Evolutionary conservation across 2,797 vertebrate species (phyloP).

Genomic region (Eulemur coronatus): DNA sequence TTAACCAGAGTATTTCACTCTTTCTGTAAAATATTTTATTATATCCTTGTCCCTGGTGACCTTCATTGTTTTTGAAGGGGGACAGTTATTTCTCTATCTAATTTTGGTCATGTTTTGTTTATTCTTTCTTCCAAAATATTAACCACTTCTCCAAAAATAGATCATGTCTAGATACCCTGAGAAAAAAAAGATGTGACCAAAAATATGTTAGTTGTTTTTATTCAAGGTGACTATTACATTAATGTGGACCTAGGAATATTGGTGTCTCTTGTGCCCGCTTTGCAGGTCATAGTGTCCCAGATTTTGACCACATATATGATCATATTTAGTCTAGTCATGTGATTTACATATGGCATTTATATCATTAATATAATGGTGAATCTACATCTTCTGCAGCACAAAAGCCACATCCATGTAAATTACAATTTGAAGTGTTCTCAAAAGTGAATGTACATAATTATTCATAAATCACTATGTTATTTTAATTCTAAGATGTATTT

Average conservation of each 20-base stretch:
- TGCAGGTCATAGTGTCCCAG: background rate
- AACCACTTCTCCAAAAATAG: background rate
- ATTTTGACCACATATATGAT: background rate
- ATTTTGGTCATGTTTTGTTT: background rate
- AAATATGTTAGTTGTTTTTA: background rate
- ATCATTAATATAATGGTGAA: background rate
- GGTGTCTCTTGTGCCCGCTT: background rate
- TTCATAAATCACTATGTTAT: background rate
- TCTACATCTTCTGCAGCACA: background rate
- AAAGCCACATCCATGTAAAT: background rate
- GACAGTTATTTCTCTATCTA: background rate
- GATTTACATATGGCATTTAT: background rate
- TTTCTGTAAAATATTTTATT: background rate
- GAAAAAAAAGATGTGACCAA: background rate
- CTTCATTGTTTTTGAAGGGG: background rate
- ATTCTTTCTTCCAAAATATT: constrained; percentile 43
- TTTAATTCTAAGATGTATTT: constrained; percentile 13
- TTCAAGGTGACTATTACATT: background rate
- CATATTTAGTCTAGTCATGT: background rate
- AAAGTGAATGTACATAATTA: constrained; percentile 2
- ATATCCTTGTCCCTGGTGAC: background rate
- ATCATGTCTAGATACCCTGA: background rate
- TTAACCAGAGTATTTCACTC: background rate
- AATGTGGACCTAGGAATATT: background rate
- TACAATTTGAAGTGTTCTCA: background rate